Percentiles rank a stretch among this genome's conserved stretches.
These are phyloP conservation scores for Gordius sp. DNA, from an alignment of 2,888 invertebrate genomes.

Conservation along the genomic window DNA sequence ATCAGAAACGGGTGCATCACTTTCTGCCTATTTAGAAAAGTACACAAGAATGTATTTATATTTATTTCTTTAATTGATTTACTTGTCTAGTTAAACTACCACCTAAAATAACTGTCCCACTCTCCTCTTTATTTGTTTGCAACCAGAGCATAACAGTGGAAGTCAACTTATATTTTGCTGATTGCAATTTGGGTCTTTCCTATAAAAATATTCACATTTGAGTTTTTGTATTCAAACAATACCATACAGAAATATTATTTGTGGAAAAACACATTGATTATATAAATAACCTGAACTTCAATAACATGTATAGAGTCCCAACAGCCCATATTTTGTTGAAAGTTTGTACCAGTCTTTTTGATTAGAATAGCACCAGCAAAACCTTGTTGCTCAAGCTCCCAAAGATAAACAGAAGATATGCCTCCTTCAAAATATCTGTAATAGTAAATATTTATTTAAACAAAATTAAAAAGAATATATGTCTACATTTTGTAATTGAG, in stretches of 20 bases:
- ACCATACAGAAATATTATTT: background rate
- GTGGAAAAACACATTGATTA: background rate
- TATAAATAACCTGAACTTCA: slow-evolving; percentile 45
- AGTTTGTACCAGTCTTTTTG: slow-evolving; percentile 92
- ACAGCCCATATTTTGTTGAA: slow-evolving; percentile 90
- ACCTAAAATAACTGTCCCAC: slow-evolving; percentile 94
- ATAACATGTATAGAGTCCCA: slow-evolving; percentile 99
- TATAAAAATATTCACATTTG: slow-evolving; percentile 29
- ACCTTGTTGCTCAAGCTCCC: slow-evolving; percentile 82
- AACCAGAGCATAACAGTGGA: slow-evolving; percentile 98
- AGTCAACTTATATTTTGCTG: slow-evolving; percentile 88
- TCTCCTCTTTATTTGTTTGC: slow-evolving; percentile 61
- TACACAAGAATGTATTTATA: background rate
- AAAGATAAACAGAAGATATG: slow-evolving; percentile 90
- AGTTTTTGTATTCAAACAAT: background rate
- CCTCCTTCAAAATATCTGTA: slow-evolving; percentile 91
- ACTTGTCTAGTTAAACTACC: slow-evolving; percentile 90
- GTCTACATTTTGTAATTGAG: background rate
- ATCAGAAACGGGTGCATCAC: slow-evolving; percentile 64
- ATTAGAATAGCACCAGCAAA: slow-evolving; percentile 92
- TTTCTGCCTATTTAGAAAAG: slow-evolving; percentile 42
- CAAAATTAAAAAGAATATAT: slow-evolving; percentile 19
- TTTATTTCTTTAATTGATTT: background rate
- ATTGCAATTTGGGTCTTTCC: slow-evolving; percentile 70
- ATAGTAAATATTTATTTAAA: slow-evolving; percentile 17